Evolutionary conservation across 2,797 vertebrate species (phyloP).

Genomic region (Anguilla marmorata): DNA sequence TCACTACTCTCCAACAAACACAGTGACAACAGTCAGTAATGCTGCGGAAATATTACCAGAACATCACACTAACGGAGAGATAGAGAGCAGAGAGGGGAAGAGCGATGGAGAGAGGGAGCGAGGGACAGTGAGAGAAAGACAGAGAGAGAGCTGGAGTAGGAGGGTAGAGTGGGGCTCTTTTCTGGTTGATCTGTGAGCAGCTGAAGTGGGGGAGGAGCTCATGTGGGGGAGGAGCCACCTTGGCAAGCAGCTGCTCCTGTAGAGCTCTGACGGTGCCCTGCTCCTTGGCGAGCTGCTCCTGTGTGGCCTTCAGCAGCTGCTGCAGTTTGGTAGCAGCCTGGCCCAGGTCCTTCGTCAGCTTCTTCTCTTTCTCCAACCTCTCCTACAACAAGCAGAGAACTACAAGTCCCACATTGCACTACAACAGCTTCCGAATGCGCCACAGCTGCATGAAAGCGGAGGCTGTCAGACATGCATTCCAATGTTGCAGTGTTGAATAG

Average conservation of each 20-base stretch:
- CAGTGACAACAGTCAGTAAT: not conserved
- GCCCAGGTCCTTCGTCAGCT: conserved; percentile 86
- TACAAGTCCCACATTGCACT: not conserved
- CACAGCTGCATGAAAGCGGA: not conserved
- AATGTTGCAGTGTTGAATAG: not conserved
- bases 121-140: too few relatives aligned
- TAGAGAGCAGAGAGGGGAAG: too few relatives aligned
- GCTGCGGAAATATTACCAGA: not conserved
- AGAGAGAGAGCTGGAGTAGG: too few relatives aligned
- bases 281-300: conserved; percentile 88
- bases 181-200: not conserved
- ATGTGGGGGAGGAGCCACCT: not conserved
- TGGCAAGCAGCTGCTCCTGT: conserved; percentile 72
- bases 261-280: conserved; percentile 78
- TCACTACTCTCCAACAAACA: too few relatives aligned
- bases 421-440: not conserved
- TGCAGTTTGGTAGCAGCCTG: conserved; percentile 87
- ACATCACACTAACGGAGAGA: not conserved
- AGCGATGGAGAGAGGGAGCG: too few relatives aligned
- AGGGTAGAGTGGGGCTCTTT: not conserved
- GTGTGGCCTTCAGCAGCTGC: conserved; percentile 83
- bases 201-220: not conserved
- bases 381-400: conserved; percentile 67
- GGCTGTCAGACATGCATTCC: too few relatives aligned
- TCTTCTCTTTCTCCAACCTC: conserved; percentile 90